Conservation (phyloP, 2,888 invertebrate genomes). For the Platycheirus albimanus region DNA sequence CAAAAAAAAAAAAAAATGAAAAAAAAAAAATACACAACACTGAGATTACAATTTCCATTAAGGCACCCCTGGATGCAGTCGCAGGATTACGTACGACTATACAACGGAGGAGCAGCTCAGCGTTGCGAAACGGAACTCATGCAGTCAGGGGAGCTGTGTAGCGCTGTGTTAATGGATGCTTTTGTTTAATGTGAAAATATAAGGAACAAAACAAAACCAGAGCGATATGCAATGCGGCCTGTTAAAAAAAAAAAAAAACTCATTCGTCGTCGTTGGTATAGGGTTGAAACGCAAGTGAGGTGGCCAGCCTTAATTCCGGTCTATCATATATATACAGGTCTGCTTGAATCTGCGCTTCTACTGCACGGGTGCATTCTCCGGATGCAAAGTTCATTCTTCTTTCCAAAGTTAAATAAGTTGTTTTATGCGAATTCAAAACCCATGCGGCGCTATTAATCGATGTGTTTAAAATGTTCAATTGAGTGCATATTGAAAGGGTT, state of each 20-base stretch:
- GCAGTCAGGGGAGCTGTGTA: conserved; percentile 47
- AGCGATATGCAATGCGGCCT: conserved; percentile 45
- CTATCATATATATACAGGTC: conserved; percentile 45
- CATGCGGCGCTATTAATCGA: conserved; percentile 74
- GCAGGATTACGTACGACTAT: conserved; percentile 26
- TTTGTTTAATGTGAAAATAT: conserved; percentile 63
- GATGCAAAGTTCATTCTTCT: conserved; percentile 66
- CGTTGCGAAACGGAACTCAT: conserved; percentile 61
- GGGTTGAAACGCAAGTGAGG: conserved; percentile 51
- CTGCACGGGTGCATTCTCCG: conserved; percentile 61
- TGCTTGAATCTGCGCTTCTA: conserved; percentile 1
- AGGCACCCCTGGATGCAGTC: conserved; percentile 51
- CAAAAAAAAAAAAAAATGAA: conserved; percentile 33
- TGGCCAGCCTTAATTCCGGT: conserved; percentile 72
- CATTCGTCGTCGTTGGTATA: conserved; percentile 36
- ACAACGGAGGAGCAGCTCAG: conserved; percentile 49
- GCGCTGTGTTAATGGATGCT: conserved; percentile 70
- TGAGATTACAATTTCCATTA: conserved; percentile 74
- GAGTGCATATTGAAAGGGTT: conserved; percentile 74
- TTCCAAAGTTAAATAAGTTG: conserved; percentile 71
- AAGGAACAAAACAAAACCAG: conserved; percentile 7
- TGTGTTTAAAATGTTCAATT: conserved; percentile 74
- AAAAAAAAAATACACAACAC: conserved; percentile 29
- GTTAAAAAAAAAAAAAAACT: conserved; percentile 61
- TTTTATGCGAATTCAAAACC: conserved; percentile 72